A percentile compares a stretch with the other conserved stretches of the same genome.
These are phyloP conservation scores for Gerris buenoi DNA, from an alignment of 1,140 invertebrate species.

Conservation along the genomic window DNA sequence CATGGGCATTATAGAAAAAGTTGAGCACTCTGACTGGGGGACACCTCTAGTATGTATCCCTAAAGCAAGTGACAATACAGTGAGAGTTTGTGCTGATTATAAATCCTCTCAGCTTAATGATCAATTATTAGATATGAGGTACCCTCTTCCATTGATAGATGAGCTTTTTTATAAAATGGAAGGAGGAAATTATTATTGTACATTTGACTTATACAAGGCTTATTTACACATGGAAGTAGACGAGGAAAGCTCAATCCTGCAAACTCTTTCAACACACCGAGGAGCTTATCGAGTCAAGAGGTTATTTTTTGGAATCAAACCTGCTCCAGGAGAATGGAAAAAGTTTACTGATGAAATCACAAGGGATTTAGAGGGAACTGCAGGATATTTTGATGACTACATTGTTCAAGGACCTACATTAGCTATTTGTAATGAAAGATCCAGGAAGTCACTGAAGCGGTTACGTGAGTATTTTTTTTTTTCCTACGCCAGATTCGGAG, in stretches of 20 bases:
- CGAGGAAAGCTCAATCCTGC: background rate
- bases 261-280: background rate
- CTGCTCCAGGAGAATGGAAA: background rate
- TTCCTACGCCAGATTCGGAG: no score
- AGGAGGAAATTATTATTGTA: background rate
- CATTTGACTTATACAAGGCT: background rate
- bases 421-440: background rate
- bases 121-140: background rate
- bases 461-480: background rate
- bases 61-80: background rate
- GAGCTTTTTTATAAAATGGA: background rate
- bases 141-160: background rate
- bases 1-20: background rate
- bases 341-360: background rate
- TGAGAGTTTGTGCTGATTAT: background rate
- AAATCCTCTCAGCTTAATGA: background rate
- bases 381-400: background rate
- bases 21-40: background rate
- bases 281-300: background rate
- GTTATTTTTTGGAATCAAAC: background rate
- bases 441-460: background rate
- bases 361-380: background rate
- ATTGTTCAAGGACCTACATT: background rate
- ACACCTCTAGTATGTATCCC: background rate
- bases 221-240: background rate